Base-by-base conservation (phyloP, 2,113 vertebrate genomes). In the Sturnus vulgaris region DNA sequence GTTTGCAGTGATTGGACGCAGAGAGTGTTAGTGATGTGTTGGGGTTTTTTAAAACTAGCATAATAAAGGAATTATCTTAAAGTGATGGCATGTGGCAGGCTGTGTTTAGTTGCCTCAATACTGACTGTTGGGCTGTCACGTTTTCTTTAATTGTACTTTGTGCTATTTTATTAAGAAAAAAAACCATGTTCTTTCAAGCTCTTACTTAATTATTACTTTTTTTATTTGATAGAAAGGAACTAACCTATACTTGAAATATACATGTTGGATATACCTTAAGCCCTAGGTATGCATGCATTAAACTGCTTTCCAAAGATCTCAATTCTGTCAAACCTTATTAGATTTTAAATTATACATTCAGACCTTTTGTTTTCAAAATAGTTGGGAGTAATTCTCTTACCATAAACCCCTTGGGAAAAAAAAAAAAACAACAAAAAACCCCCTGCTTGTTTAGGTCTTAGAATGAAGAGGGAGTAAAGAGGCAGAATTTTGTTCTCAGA, bases 1-100 rank as follows among this genome's bases (percentile, higher is more conserved):
- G 79, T 91, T 91, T 73, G 44, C 77, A 59, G 78, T 95, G 94
- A 95, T 94, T 94, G 96, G 91, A 91, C 35, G 31, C 35, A 71
- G 66, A 86, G 82, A 90, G 59, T 69, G 70, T 80, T 90, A 63
- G 75, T 63, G 82, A 92, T 76, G 61, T 46, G 37, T 46, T 63
- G 15, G 2, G 2, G 0, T 37, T 65, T 90, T 19, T 55, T 21
- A 23, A 8, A 37, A 12, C 25, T 40, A 11, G 42, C 46, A 85
- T 82, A 89, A 91, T 82, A 90, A 91, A 95, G 2, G 70, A 80
- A 60, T 86, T 12, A 0, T 86, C 84, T 90, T 95, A 76, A 96
- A 90, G 71, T 70, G 55, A 70, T 4, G 2, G 33, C 28, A 42
- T n/a, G 33, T 66, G 30, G 27, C 66, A 95, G 71, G 22, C 50